Conservation (phyloP, 2,797 vertebrate species). For the Podarcis lilfordi region DNA sequence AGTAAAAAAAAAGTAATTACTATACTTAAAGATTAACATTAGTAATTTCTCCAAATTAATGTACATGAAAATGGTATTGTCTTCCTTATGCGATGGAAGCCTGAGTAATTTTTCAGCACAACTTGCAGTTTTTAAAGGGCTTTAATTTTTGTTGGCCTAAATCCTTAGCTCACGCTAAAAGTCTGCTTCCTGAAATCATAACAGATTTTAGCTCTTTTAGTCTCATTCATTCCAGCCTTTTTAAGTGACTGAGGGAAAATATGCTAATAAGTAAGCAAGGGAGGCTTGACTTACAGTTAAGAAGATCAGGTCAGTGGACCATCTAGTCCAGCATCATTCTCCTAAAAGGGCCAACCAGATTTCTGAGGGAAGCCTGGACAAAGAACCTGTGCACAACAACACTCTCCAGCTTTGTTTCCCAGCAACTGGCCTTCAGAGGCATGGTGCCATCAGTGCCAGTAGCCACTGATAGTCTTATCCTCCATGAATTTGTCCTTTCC, state of each 20-base stretch:
- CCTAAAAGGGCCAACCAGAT: no score
- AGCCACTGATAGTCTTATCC: no score
- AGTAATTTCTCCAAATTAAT: slow-evolving; percentile 22
- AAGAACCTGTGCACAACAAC: no score
- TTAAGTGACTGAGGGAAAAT: background rate
- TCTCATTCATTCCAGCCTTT: slow-evolving; percentile 13
- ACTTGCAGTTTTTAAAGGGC: slow-evolving; percentile 1
- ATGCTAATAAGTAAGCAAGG: background rate
- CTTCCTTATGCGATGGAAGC: slow-evolving; percentile 1
- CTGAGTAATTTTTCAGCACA: background rate
- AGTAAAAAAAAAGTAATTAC: background rate
- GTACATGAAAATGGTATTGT: background rate
- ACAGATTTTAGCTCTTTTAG: background rate
- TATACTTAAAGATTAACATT: slow-evolving; percentile 9
- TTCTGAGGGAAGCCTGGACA: no score
- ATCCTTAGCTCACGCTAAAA: background rate
- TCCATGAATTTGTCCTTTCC: no score
- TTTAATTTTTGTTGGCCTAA: background rate
- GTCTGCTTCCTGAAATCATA: background rate
- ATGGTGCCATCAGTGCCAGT: no score
- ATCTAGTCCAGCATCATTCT: no score
- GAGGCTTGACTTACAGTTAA: background rate
- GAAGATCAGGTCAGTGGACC: no score
- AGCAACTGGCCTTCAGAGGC: no score
- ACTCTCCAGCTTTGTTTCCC: no score